Conservation (phyloP, 2,797 vertebrate species). For the Tympanoctomys barrerae region DNA sequence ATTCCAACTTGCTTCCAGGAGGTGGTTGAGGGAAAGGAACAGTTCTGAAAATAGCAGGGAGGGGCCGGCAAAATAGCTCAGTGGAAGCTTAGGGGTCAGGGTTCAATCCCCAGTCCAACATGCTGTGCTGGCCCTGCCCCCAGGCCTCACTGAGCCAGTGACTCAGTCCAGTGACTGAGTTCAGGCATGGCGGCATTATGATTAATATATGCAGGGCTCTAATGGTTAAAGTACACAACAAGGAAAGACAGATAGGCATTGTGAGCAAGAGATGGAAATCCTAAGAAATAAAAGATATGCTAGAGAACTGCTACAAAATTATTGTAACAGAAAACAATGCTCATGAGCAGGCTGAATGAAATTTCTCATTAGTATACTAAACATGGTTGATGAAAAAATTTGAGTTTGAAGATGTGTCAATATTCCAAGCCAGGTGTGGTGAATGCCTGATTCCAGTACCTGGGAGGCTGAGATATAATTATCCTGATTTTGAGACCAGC, state of each 20-base stretch:
- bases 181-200: neutral
- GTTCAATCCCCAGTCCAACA: too few relatives aligned
- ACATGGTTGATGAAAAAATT: neutral
- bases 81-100: too few relatives aligned
- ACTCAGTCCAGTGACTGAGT: too few relatives aligned
- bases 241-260: neutral
- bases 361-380: neutral
- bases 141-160: too few relatives aligned
- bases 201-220: neutral
- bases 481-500: neutral
- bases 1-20: neutral
- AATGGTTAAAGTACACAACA: neutral
- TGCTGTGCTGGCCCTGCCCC: too few relatives aligned
- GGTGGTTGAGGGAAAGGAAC: neutral
- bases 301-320: neutral
- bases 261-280: neutral
- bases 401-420: constrained; percentile 5
- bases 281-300: neutral
- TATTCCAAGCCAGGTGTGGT: neutral
- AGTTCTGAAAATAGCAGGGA: neutral
- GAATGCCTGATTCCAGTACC: neutral
- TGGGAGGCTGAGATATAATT: neutral
- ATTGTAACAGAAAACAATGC: neutral
- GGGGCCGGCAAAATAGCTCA: too few relatives aligned
- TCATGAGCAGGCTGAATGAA: neutral